Base-by-base conservation (phyloP, 2,888 invertebrate species). In the Aricia artaxerxes region DNA sequence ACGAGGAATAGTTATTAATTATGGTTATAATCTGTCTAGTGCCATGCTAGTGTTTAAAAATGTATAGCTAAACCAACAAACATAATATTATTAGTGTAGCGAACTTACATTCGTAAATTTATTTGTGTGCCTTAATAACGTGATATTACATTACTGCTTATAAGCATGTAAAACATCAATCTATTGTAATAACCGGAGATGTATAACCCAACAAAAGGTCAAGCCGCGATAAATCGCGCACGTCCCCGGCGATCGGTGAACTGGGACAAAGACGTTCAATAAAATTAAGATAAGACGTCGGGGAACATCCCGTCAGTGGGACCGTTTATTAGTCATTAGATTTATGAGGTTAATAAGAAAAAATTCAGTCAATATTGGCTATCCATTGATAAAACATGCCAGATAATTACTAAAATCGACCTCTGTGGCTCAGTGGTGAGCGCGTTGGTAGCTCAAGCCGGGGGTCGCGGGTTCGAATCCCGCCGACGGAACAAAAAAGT, bases 151-250 rank as follows among this genome's bases (percentile, higher is more conserved):
- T 72, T 57, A 57, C 57, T 16, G 57, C 1, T 61, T 61, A 49
- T 16, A 57, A 72, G 38, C 13, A 16, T n/a, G 40, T 92, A 93
- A 92, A 91, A 91, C 91, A 89, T 88, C 88, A 35, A 16, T 85
- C 88, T 87, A 89, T 90, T 91, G 91, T 92, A 92, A 93, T 93
- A 93, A 92, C 90, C 92, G 91, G 88, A 91, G 92, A 93, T 92
- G 92, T 93, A 93, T 92, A 91, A 84, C 90, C 92, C 91, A 90
- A 93, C 92, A 92, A 93, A 92, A 88, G 89, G 90, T 87, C 90
- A 88, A 90, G 89, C 89, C 89, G 86, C 85, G 87, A 93, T 93
- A 93, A 93, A 93, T 93, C 93, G 13, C 35, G 4, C 7, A 13
- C 90, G 91, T 91, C 90, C 90, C 89, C 83, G 84, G 88, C 91